A percentile compares a stretch with the other conserved stretches of the same genome.
Conservation (phyloP, 1,140 invertebrate species). For the Dryas iulia region DNA sequence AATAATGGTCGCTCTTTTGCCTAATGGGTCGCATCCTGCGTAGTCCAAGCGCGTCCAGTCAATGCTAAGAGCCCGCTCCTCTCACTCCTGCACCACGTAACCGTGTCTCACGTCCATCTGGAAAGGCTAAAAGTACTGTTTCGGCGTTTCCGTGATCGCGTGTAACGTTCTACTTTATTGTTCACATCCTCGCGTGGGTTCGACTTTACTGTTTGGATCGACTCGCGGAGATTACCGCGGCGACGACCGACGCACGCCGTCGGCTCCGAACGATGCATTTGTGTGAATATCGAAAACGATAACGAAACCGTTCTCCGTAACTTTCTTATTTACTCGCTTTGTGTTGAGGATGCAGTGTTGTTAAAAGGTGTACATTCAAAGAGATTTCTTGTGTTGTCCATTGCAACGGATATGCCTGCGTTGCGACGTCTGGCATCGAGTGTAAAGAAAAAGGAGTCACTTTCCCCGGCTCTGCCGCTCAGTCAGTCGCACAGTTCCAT, state of each 20-base stretch:
- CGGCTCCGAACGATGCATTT: slow-evolving; percentile 44
- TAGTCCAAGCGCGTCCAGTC: slow-evolving; percentile 64
- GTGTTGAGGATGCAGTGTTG: slow-evolving; percentile 71
- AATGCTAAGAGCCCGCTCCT: slow-evolving; percentile 63
- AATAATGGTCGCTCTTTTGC: slow-evolving; percentile 72
- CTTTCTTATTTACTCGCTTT: slow-evolving; percentile 10
- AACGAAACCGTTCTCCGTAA: slow-evolving; percentile 27
- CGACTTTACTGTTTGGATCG: slow-evolving; percentile 17
- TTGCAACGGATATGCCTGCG: slow-evolving; percentile 73
- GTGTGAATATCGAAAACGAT: slow-evolving; percentile 51
- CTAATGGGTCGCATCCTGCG: slow-evolving; percentile 74
- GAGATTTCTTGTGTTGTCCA: slow-evolving; percentile 39
- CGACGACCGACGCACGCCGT: slow-evolving; percentile 39
- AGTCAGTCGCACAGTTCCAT: slow-evolving; percentile 56
- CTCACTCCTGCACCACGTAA: slow-evolving; percentile 47
- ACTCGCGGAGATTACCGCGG: background rate
- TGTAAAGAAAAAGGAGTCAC: slow-evolving; percentile 74
- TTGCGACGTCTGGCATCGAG: slow-evolving; percentile 63
- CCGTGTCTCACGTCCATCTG: slow-evolving; percentile 27
- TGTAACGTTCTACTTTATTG: slow-evolving; percentile 53
- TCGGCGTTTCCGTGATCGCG: slow-evolving; percentile 47
- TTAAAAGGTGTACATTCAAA: slow-evolving; percentile 36
- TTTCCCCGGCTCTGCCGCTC: slow-evolving; percentile 51
- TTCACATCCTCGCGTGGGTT: slow-evolving; percentile 61
- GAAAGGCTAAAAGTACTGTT: slow-evolving; percentile 48